Evolutionary conservation across 2,888 invertebrate species (phyloP).

Genomic region (Camponotus fellah): DNA sequence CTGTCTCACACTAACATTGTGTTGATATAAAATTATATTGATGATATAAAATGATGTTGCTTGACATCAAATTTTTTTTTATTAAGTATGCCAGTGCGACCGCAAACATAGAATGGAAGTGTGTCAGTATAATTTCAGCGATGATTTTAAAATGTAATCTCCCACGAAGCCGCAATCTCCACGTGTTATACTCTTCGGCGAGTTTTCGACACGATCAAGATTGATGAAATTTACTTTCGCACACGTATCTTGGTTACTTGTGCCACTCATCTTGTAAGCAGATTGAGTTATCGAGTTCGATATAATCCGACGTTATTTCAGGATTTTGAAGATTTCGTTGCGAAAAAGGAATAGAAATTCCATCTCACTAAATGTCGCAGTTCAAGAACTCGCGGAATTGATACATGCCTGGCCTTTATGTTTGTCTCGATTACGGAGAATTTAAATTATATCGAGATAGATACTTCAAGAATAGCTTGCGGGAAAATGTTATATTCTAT

Average conservation of each 20-base stretch:
- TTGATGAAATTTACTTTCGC: conserved; percentile 29
- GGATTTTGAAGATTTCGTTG: conserved; percentile 19
- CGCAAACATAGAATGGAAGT: conserved; percentile 6
- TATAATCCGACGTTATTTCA: neutral
- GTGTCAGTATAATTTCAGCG: conserved; percentile 18
- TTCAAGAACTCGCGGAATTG: conserved; percentile 42
- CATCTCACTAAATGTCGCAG: conserved; percentile 24
- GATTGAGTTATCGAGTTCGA: conserved; percentile 27
- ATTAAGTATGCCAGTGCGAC: conserved; percentile 26
- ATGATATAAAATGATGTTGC: neutral
- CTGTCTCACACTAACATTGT: conserved; percentile 36
- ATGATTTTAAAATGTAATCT: conserved; percentile 39
- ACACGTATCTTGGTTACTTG: conserved; percentile 17
- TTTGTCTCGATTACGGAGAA: neutral
- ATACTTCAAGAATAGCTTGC: conserved; percentile 16
- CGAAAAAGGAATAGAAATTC: conserved; percentile 37
- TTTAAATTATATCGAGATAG: neutral
- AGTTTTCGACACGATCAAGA: conserved; percentile 19
- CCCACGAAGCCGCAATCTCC: conserved; percentile 16
- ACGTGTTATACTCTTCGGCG: conserved; percentile 16
- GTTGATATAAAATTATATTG: conserved; percentile 17
- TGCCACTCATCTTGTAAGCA: neutral
- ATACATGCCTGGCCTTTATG: conserved; percentile 19
- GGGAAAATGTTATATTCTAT: neutral
- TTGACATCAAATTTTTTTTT: conserved; percentile 16